Evolutionary conservation across 2,797 vertebrate genomes (phyloP), one percentile per base, ranked within the genome.

Genomic region (Simalia tracyae): DNA sequence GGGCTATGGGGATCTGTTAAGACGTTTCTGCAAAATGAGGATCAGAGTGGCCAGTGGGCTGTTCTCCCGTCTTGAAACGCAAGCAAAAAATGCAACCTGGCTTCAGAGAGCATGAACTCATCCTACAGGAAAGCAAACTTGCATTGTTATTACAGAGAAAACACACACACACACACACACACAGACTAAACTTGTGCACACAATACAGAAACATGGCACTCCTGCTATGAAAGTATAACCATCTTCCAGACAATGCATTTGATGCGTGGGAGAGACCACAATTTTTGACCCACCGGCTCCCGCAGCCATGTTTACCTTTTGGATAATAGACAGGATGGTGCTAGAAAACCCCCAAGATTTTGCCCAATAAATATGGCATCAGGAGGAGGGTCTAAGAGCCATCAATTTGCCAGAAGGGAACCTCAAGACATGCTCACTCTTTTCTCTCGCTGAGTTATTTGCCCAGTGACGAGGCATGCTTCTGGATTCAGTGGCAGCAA

Each of bases 261-360:
- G 5, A 91, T 0, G 63, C 10, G 84, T 91, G 87, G 88, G 91
- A 92, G 93, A 76, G 84, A 94, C 24, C 5, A 10, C 76, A 91
- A 81, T 63, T 46, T 87, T n/a, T 2, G 14, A 94, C 94, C 92
- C 7, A 46, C 14, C n/a, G 6, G 10, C 31, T n/a, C 28, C 24
- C 22, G 28, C 90, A n/a, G 94, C 86, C 46, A 56, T 26, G 93
- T 96, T 96, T 96, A 94, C 94, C 96, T 97, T 96, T 91, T 60
- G 93, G 94, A 81, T 93, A 95, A 96, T 31, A 95, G 95, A 95
- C 94, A 95, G 94, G 93, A 96, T 90, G 14, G 46, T 68, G 95
- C 97, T 97, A 97, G 68, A 81, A 94, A 93, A 50, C 94, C 92
- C 88, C 89, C 64, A 95, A 60, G 66, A 59, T 88, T 36, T 24